Conservation (phyloP, 2,113 vertebrate genomes). For the Dipodomys stephensi region DNA sequence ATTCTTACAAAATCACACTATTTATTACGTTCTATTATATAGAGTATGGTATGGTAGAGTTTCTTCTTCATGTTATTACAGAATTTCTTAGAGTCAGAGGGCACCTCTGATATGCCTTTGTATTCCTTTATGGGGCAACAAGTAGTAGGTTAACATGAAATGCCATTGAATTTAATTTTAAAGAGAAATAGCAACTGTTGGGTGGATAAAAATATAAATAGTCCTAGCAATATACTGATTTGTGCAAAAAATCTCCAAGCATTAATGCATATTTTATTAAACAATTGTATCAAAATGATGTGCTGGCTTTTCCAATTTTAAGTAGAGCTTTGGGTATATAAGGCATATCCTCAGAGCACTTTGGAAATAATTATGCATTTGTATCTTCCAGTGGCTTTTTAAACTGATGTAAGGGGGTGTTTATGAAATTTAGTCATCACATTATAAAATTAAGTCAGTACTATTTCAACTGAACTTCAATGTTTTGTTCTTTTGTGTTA, state of each 20-base stretch:
- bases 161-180: slow-evolving; percentile 29
- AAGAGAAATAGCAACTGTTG: background rate
- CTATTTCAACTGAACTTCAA: slow-evolving; percentile 42
- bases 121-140: background rate
- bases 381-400: slow-evolving; percentile 52
- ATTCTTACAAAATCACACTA: background rate
- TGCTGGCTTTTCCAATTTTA: slow-evolving; percentile 74
- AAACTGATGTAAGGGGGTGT: background rate
- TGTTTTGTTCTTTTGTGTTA: slow-evolving; percentile 53
- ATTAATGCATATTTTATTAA: slow-evolving; percentile 66
- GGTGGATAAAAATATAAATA: background rate
- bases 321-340: slow-evolving; percentile 45
- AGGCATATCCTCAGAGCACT: slow-evolving; percentile 15
- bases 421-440: background rate
- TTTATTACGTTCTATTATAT: background rate
- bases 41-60: background rate
- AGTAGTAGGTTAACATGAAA: background rate
- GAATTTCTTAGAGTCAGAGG: background rate
- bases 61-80: background rate
- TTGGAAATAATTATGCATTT: slow-evolving; percentile 23
- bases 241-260: slow-evolving; percentile 11
- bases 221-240: background rate
- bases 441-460: slow-evolving; percentile 13
- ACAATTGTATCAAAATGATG: slow-evolving; percentile 58
- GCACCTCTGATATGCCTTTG: background rate